Base-by-base conservation (phyloP, 2,113 vertebrate genomes). In the Tauraco erythrolophus region DNA sequence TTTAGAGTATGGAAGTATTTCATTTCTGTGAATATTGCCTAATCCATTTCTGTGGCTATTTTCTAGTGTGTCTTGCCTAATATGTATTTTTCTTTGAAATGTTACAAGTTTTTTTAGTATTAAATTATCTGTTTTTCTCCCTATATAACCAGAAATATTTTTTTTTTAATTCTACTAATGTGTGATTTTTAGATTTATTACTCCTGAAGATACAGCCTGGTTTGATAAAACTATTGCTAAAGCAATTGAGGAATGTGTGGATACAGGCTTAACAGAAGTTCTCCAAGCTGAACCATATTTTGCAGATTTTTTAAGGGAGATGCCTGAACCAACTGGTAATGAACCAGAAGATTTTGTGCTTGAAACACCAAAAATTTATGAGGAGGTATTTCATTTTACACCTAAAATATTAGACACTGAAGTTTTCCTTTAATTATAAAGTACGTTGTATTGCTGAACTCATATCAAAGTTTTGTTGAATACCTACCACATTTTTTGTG, bases 281-380 rank as follows among this genome's bases (percentile, higher is more conserved):
- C 82, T 98, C 35, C 33, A 87, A 18, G 9, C 54, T 33, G 98
- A 98, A 60, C 95, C 97, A 0, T 98, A 98, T 90, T 98, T 98
- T 76, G 98, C 98, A 70, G 98, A 98, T 87, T 98, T 98, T 96
- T 97, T 98, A 46, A 92, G 94, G 56, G 98, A 98, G 1, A 74
- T 98, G 37, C 98, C 98, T 37, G 98, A 98, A 84, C 78, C 97
- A 71, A 98, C 98, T 50, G 98, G 98, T 15, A 98, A 98, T 2
- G 98, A 98, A 78, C 92, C 98, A 46, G 98, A 98, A 69, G 98
- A 98, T 10, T 58, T 28, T 65, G 13, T 68, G 4, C 97, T 98
- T 95, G 91, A 97, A 96, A 46, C 97, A 64, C 98, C 98, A 64
- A 98, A 98, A 97, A 0, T 98, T 96, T 98, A 98, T 84, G 98